phyloP scores from a whole-genome alignment of 2,797 vertebrate species.

The Myotis vivesi region DNA sequence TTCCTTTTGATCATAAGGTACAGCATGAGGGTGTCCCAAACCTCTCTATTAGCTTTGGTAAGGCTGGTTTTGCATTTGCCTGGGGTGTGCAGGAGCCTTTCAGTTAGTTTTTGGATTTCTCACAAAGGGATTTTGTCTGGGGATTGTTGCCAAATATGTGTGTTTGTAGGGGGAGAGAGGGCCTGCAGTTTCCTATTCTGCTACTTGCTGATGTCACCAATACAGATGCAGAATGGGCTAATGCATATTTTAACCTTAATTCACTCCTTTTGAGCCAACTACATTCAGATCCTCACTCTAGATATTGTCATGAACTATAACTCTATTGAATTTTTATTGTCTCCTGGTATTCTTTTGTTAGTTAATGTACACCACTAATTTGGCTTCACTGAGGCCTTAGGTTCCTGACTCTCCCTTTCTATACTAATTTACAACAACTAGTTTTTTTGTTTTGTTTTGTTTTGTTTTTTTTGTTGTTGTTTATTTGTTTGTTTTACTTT shows the following conservation, averaged over 20 bases:
- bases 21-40: neutral
- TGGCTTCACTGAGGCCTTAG: neutral
- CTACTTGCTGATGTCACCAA: neutral
- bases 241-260: neutral
- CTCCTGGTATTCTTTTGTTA: neutral
- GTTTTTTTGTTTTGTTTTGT: too few relatives aligned
- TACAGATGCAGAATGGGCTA: neutral
- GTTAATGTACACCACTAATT: neutral
- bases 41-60: neutral
- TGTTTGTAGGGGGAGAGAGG: neutral
- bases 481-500: too few relatives aligned
- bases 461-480: too few relatives aligned
- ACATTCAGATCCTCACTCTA: neutral
- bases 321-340: neutral
- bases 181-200: neutral
- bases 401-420: neutral
- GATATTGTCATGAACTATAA: neutral
- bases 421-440: neutral
- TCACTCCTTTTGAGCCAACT: neutral
- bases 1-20: neutral
- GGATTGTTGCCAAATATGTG: neutral
- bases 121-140: neutral
- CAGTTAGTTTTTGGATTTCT: neutral
- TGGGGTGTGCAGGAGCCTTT: neutral
- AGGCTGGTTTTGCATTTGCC: neutral